A percentile compares a stretch with the other conserved stretches of the same genome.
These are phyloP conservation scores for Amia ocellicauda DNA, from an alignment of 2,113 vertebrate species.

Conservation along the genomic window DNA sequence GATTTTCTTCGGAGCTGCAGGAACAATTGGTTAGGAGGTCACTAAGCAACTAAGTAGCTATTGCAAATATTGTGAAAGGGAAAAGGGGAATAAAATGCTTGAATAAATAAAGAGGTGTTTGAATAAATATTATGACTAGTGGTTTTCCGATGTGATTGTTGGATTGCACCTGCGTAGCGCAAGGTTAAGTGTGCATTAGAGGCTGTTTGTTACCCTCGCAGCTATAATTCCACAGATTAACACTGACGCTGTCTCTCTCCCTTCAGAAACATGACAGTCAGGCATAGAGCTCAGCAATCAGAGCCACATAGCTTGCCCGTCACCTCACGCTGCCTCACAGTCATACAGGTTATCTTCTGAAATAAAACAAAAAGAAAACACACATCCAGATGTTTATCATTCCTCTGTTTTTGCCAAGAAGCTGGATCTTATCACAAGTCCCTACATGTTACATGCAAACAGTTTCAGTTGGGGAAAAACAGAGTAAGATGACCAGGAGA, in stretches of 20 bases:
- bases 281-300: background rate
- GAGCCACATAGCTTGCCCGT: too few species aligned
- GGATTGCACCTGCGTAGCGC: conserved; percentile 40
- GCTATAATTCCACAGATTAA: too few species aligned
- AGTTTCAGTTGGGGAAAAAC: conserved; percentile 2
- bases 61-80: conserved; percentile 33
- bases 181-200: conserved; percentile 34
- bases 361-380: too few species aligned
- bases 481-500: background rate
- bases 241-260: conserved; percentile 8
- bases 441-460: background rate
- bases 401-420: conserved; percentile 21
- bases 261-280: conserved; percentile 26
- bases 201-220: conserved; percentile 44
- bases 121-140: conserved; percentile 57
- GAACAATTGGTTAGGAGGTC: conserved; percentile 7
- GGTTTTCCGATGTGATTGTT: conserved; percentile 39
- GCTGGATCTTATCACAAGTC: conserved; percentile 4
- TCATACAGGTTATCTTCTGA: conserved; percentile 12
- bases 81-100: conserved; percentile 23
- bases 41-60: conserved; percentile 26
- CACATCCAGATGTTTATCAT: conserved; percentile 30
- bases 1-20: too few species aligned
- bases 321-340: background rate
- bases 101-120: conserved; percentile 38